These are phyloP conservation scores for Chaunax sp. DNA, from an alignment of 2,797 vertebrate species.

Conservation along the genomic window DNA sequence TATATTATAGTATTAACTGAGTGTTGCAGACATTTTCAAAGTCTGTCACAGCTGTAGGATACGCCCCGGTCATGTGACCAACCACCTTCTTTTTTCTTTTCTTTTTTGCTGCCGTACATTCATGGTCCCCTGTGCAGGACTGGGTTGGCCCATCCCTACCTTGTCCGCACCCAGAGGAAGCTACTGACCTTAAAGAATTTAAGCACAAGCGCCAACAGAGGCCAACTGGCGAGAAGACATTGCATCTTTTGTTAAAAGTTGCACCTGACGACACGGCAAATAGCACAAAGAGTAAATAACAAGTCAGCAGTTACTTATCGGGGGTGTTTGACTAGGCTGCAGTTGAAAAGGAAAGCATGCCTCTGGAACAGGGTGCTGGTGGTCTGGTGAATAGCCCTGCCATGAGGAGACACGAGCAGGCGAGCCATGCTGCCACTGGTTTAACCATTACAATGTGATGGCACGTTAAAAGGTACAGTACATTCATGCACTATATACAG, in stretches of 20 bases:
- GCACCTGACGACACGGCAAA: neutral
- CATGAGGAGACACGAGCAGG: neutral
- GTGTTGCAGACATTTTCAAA: neutral
- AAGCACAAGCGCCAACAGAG: neutral
- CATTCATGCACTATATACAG: conserved; percentile 8
- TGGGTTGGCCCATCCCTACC: no score
- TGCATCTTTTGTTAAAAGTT: neutral
- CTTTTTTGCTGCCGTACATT: no score
- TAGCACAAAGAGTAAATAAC: neutral
- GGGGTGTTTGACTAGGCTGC: neutral
- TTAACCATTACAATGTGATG: neutral
- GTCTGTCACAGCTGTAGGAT: neutral
- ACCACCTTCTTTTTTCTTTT: no score
- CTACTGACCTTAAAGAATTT: conserved; percentile 4
- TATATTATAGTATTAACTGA: no score
- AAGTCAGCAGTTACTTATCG: neutral
- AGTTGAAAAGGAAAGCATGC: neutral
- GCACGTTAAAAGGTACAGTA: neutral
- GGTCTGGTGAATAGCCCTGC: neutral
- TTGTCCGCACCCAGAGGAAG: no score
- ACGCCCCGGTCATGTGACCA: no score
- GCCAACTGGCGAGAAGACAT: neutral
- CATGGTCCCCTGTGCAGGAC: no score
- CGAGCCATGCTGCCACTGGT: no score
- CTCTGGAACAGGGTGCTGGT: neutral